Base-by-base conservation (phyloP, 1,140 invertebrate genomes). In the Caenorhabditis inopinata region DNA sequence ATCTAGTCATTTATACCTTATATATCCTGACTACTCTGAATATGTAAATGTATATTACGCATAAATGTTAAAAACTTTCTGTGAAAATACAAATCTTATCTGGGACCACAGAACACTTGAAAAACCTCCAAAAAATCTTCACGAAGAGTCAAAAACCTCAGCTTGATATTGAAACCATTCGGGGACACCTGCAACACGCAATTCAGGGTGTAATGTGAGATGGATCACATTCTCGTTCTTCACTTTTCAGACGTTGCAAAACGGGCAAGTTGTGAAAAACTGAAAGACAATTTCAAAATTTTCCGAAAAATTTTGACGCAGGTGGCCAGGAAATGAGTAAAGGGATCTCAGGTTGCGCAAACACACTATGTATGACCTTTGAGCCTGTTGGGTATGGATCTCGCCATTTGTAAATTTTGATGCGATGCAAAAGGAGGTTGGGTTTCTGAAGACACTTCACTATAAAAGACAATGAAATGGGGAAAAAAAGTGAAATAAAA, bases 291-390 rank as follows among this genome's bases (percentile, higher is more conserved):
- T 16, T 25, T n/a, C 53, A 68, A 42, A 21, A 68, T 21, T 21
- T 0, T 16, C 18, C 32, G 16, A 38, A 38, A 32, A 16, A 29
- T 68, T 68, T 32, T n/a, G 58, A 38, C 38, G 58, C 32, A 68
- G 58, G 58, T 68, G 58, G 58, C 16, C 58, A 68, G 32, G 32
- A 68, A 68, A 68, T 38, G 58, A 68, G 58, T 68, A 68, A 32
- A 68, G 23, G 38, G 58, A 68, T 68, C 58, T 68, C 58, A 68
- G 58, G 58, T 68, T 68, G 58, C 58, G 58, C 58, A 38, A n/a
- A n/a, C 58, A 68, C 32, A 68, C 58, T 68, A 68, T 68, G 58
- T 68, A 68, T 68, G 58, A 68, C 58, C 58, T 68, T 32, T 68
- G 58, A 29, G 58, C 58, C 58, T 29, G 32, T 38, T 68, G 58